phyloP scores from a whole-genome alignment of 2,797 vertebrate genomes.

The Danio tinwini region DNA sequence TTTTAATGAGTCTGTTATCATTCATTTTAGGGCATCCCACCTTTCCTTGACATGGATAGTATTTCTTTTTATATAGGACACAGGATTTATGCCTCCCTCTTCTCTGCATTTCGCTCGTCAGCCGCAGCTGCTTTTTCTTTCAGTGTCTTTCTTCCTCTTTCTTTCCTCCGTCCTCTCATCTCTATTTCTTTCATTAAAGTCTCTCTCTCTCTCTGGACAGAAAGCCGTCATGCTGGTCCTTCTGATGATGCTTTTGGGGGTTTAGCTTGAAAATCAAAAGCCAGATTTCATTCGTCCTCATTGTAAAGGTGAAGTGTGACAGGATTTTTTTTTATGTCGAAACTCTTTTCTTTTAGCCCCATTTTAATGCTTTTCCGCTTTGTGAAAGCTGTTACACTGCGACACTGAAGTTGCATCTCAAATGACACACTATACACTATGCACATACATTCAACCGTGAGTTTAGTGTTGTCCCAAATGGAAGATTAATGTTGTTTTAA shows the following conservation, averaged over 20 bases:
- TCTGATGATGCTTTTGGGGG: conserved; percentile 65
- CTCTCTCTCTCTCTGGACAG: conserved; percentile 46
- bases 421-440: too few species aligned
- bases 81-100: conserved; percentile 81
- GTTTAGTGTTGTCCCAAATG: too few species aligned
- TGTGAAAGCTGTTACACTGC: too few species aligned
- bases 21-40: conserved; percentile 88
- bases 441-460: too few species aligned
- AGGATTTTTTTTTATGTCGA: not conserved
- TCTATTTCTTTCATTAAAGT: conserved; percentile 53
- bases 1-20: conserved; percentile 90
- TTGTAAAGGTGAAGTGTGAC: not conserved
- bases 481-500: too few species aligned
- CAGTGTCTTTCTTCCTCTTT: conserved; percentile 20
- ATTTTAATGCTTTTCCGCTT: not conserved
- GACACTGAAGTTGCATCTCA: too few species aligned
- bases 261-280: conserved; percentile 26
- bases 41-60: conserved; percentile 85
- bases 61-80: conserved; percentile 88
- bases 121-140: conserved; percentile 28
- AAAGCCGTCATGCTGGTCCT: conserved; percentile 68
- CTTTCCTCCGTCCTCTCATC: conserved; percentile 54
- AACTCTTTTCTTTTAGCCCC: not conserved
- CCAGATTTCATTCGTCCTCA: conserved; percentile 8
- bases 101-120: conserved; percentile 26